Conservation (phyloP, 1,140 invertebrate genomes). For the Lordiphosa clarofinis region DNA sequence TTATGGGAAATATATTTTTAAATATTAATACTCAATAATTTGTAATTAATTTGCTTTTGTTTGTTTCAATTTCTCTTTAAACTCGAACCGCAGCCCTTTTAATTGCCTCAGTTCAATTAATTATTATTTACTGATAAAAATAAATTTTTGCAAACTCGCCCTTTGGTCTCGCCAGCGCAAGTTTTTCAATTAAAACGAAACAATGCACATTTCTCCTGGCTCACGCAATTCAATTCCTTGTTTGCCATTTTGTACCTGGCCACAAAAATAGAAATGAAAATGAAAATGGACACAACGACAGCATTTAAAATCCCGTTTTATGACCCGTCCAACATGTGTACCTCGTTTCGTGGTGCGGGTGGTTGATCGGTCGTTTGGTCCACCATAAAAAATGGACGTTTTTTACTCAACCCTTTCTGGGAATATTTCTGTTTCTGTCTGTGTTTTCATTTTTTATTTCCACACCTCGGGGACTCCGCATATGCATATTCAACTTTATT, state of each 20-base stretch:
- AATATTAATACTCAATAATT: too few species aligned
- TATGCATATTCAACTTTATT: conserved; percentile 11
- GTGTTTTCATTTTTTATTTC: neutral
- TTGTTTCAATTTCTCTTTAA: conserved; percentile 5
- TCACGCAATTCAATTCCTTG: conserved; percentile 25
- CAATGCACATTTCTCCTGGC: neutral
- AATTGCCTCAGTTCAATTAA: conserved; percentile 27
- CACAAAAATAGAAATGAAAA: conserved; percentile 1
- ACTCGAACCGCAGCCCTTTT: conserved; percentile 12
- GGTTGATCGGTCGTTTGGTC: neutral
- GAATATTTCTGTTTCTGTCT: conserved; percentile 4
- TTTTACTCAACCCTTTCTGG: conserved; percentile 12
- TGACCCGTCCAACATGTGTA: conserved; percentile 30
- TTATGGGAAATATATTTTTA: too few species aligned
- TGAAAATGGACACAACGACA: neutral
- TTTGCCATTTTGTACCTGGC: conserved; percentile 8
- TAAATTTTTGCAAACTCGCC: conserved; percentile 7
- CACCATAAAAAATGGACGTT: conserved; percentile 21
- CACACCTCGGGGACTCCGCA: neutral
- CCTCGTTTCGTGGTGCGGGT: neutral
- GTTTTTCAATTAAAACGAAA: conserved; percentile 19
- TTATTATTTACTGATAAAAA: conserved; percentile 11
- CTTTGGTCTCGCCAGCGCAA: neutral
- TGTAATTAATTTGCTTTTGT: too few species aligned
- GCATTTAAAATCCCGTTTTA: conserved; percentile 18